These are phyloP conservation scores for Pantala flavescens DNA, from an alignment of 1,140 invertebrate species.

Conservation along the genomic window DNA sequence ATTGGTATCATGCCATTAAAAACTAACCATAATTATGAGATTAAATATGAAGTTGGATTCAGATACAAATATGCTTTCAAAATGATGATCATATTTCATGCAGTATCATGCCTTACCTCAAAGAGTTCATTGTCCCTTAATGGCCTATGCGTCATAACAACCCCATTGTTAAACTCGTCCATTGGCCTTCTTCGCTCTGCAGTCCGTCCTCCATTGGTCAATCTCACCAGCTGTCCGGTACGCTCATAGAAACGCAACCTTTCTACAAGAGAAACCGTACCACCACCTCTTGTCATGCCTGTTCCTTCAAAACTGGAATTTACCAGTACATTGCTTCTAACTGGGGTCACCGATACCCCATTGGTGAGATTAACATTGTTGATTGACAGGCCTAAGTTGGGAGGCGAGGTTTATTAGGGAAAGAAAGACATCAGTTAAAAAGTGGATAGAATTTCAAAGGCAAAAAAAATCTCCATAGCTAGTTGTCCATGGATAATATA, in stretches of 20 bases:
- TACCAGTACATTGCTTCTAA: not conserved
- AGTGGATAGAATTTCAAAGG: no score
- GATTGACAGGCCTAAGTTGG: not conserved
- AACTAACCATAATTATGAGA: no score
- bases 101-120: conserved; percentile 50
- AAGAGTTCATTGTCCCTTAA: conserved; percentile 82
- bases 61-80: no score
- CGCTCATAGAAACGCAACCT: conserved; percentile 76
- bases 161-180: conserved; percentile 92
- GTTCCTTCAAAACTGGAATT: not conserved
- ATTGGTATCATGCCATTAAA: no score
- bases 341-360: not conserved
- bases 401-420: not conserved
- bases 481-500: no score
- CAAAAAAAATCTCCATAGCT: no score
- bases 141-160: conserved; percentile 82
- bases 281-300: not conserved
- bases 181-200: conserved; percentile 74
- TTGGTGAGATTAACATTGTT: not conserved
- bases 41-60: no score
- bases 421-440: no score
- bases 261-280: conserved; percentile 34
- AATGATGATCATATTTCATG: no score
- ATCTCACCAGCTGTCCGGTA: conserved; percentile 76
- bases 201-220: conserved; percentile 72